Conservation (phyloP, 2,797 vertebrate species). For the Adrianichthys oophorus region DNA sequence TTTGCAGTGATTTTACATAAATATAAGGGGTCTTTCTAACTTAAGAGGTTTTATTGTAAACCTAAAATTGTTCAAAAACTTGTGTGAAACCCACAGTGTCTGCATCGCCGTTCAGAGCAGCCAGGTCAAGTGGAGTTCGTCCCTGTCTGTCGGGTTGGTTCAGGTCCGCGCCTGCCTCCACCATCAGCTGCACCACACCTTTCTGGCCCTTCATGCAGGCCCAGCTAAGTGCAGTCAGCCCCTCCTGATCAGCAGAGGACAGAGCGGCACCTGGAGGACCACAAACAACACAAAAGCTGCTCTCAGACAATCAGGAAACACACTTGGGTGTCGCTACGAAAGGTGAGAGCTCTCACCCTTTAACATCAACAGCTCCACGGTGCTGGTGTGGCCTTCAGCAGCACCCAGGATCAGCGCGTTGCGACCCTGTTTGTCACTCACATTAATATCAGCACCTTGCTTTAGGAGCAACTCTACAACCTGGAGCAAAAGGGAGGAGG, state of each 20-base stretch:
- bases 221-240: constrained; percentile 91
- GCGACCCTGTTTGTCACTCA: constrained; percentile 89
- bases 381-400: constrained; percentile 88
- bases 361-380: constrained; percentile 87
- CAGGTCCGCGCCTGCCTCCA: constrained; percentile 87
- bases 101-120: constrained; percentile 92
- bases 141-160: constrained; percentile 93
- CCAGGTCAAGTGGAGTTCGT: constrained; percentile 91
- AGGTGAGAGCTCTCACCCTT: constrained; percentile 78
- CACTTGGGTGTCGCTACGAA: background rate
- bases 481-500: constrained; percentile 61
- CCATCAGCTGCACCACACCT: constrained; percentile 84
- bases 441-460: constrained; percentile 83
- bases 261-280: constrained; percentile 80
- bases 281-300: constrained; percentile 9
- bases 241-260: constrained; percentile 89
- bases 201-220: constrained; percentile 94
- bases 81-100: constrained; percentile 85
- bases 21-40: background rate
- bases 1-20: background rate
- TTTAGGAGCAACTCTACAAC: constrained; percentile 87
- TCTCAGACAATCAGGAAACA: background rate
- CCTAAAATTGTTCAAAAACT: constrained; percentile 1
- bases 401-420: constrained; percentile 91
- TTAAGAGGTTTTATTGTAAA: background rate